Evolutionary conservation across 2,888 invertebrate species (phyloP).

Genomic region (Anagyrus pseudococci): DNA sequence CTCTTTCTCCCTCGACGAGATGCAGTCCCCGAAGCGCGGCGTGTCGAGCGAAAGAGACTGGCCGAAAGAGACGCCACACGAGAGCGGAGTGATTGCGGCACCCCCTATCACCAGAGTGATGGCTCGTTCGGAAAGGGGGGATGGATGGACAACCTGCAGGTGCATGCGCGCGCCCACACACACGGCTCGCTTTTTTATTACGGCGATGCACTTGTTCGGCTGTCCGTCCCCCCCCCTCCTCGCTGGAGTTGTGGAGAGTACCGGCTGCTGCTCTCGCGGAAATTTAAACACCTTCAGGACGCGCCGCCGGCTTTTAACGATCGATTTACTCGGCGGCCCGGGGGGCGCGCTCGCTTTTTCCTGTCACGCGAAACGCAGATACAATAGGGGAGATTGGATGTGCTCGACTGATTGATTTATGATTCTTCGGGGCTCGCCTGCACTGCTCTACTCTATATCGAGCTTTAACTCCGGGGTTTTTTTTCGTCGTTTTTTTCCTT

Average conservation of each 20-base stretch:
- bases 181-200: neutral
- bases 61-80: neutral
- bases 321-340: neutral
- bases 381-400: neutral
- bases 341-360: neutral
- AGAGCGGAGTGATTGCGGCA: neutral
- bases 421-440: neutral
- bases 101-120: too few relatives aligned
- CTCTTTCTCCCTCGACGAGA: neutral
- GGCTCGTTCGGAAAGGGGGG: neutral
- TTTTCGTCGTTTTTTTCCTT: too few relatives aligned
- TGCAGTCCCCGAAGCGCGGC: neutral
- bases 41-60: too few relatives aligned
- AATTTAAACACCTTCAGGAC: constrained; percentile 16
- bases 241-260: neutral
- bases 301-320: neutral
- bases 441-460: too few relatives aligned
- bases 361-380: too few relatives aligned
- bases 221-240: too few relatives aligned
- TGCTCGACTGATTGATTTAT: neutral
- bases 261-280: neutral
- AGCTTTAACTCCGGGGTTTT: too few relatives aligned
- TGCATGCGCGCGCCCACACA: too few relatives aligned
- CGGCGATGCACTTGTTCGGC: neutral
- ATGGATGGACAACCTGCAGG: neutral